Evolutionary conservation across 2,113 vertebrate genomes (phyloP).

Genomic region (Dromiciops gliroides): DNA sequence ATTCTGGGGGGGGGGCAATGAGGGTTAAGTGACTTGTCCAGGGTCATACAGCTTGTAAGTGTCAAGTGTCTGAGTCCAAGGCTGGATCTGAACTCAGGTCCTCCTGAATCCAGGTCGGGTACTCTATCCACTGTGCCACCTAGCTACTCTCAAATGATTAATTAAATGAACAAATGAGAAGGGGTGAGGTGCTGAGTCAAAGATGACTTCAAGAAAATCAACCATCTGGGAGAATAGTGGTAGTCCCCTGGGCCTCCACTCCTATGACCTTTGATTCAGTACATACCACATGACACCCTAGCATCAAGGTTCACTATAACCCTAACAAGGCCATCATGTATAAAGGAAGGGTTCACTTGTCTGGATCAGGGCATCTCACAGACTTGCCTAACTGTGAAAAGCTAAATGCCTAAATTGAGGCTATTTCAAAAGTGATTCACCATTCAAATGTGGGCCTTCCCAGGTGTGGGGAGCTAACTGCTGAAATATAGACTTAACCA

Average conservation of each 20-base stretch:
- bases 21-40: no score
- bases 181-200: background rate
- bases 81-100: no score
- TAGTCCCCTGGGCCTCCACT: background rate
- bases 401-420: background rate
- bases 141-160: no score
- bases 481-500: background rate
- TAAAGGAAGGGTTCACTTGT: rapidly evolving
- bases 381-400: background rate
- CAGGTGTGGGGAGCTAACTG: background rate
- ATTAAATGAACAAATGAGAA: background rate
- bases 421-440: background rate
- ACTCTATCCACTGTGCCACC: no score
- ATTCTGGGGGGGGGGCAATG: no score
- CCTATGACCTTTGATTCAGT: background rate
- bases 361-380: background rate
- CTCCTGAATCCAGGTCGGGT: no score
- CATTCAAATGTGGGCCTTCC: background rate
- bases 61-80: no score
- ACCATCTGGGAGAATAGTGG: background rate
- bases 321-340: background rate
- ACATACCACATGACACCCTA: background rate
- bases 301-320: background rate
- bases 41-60: no score
- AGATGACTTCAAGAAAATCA: background rate